phyloP scores from a whole-genome alignment of 2,797 vertebrate species.

The Sphaeramia orbicularis region DNA sequence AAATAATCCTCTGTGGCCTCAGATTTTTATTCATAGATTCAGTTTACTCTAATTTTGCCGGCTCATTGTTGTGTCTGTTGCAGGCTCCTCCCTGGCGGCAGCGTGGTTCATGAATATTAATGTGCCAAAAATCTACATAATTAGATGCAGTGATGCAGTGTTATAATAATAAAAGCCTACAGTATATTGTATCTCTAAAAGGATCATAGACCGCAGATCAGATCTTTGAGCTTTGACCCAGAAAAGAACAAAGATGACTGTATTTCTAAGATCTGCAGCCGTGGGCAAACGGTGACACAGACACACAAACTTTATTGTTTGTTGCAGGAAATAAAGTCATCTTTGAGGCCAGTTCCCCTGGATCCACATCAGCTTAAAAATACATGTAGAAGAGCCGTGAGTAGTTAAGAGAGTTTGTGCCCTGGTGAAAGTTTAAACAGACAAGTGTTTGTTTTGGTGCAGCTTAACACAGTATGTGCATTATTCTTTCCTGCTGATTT shows the following conservation, averaged over 20 bases:
- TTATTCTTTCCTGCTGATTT: not conserved
- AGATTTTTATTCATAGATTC: slow-evolving; percentile 80
- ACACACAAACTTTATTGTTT: slow-evolving; percentile 26
- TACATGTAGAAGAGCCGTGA: slow-evolving; percentile 4
- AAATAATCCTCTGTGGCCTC: slow-evolving; percentile 72
- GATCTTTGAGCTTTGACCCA: slow-evolving; percentile 66
- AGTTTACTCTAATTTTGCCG: slow-evolving; percentile 75
- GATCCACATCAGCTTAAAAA: slow-evolving; percentile 13
- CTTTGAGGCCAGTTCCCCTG: slow-evolving; percentile 7
- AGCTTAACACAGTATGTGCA: too few relatives aligned
- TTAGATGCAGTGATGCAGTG: slow-evolving; percentile 68
- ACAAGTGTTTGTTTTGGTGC: not conserved
- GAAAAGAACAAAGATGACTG: slow-evolving; percentile 65
- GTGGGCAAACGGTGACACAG: not conserved
- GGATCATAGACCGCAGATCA: slow-evolving; percentile 61
- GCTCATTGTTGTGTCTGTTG: slow-evolving; percentile 83
- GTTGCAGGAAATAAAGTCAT: slow-evolving; percentile 6
- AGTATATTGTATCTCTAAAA: slow-evolving; percentile 62
- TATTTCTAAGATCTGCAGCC: slow-evolving; percentile 32
- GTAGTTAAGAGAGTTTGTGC: not conserved
- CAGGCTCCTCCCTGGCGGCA: slow-evolving; percentile 79
- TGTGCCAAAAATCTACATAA: slow-evolving; percentile 71
- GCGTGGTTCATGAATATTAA: slow-evolving; percentile 78
- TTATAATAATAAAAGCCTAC: slow-evolving; percentile 75
- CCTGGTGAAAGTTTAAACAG: not conserved